Evolutionary conservation across 2,113 vertebrate genomes (phyloP).

Genomic region (Muscicapa adusta): DNA sequence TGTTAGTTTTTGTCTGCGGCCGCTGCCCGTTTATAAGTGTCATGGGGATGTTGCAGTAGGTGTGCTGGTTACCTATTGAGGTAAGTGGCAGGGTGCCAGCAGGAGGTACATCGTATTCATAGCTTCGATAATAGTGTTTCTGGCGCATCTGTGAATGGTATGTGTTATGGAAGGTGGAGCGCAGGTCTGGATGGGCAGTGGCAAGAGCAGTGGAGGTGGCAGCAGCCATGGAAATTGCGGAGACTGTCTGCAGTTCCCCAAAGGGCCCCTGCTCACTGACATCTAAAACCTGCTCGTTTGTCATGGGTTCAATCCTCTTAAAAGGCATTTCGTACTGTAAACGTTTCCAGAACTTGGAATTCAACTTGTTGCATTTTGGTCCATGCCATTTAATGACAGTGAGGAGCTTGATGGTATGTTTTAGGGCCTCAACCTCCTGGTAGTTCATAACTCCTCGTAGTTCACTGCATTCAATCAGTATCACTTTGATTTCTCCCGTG

Average conservation of each 20-base stretch:
- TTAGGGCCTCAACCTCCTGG: slow-evolving; percentile 97
- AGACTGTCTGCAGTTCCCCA: slow-evolving; percentile 96
- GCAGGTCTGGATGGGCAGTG: slow-evolving; percentile 95
- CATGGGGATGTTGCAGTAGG: slow-evolving; percentile 99
- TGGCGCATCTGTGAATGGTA: slow-evolving; percentile 98
- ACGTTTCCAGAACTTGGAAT: slow-evolving; percentile 99
- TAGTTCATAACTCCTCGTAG: slow-evolving; percentile 98
- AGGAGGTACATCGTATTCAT: slow-evolving; percentile 93
- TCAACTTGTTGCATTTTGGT: slow-evolving; percentile 96
- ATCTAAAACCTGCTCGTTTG: slow-evolving; percentile 92
- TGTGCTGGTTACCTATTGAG: slow-evolving; percentile 97
- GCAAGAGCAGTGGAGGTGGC: slow-evolving; percentile 97
- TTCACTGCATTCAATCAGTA: slow-evolving; percentile 97
- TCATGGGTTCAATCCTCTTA: slow-evolving; percentile 92
- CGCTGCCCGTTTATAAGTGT: slow-evolving; percentile 98
- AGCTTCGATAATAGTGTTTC: slow-evolving; percentile 99
- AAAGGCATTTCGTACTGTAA: slow-evolving; percentile 99
- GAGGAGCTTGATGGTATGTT: slow-evolving; percentile 96
- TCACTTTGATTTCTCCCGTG: slow-evolving; percentile 97
- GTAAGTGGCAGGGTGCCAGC: slow-evolving; percentile 93
- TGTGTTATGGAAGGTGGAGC: slow-evolving; percentile 95
- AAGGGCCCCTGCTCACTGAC: slow-evolving; percentile 96
- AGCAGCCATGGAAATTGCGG: slow-evolving; percentile 96
- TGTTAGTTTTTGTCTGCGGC: slow-evolving; percentile 88
- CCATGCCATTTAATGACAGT: slow-evolving; percentile 97